Evolutionary conservation across 2,113 vertebrate species (phyloP).

Genomic region (Oostethus manadensis): DNA sequence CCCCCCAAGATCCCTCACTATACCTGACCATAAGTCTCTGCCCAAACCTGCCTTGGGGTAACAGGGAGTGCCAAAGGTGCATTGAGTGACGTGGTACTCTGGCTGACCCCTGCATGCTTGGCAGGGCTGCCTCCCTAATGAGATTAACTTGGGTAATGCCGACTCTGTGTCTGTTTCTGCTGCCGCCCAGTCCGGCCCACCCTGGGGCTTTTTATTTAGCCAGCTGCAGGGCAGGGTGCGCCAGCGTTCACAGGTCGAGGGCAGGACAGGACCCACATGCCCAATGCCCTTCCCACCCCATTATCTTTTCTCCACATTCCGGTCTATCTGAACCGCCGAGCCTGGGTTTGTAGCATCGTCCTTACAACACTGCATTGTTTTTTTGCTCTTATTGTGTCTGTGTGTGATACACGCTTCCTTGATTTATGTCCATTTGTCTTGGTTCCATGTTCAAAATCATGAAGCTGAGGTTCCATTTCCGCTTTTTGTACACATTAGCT

Average conservation of each 20-base stretch:
- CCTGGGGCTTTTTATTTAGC: slow-evolving; percentile 73
- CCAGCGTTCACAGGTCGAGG: slow-evolving; percentile 73
- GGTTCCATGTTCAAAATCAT: not conserved
- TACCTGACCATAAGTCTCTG: slow-evolving; percentile 32
- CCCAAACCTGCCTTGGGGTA: slow-evolving; percentile 55
- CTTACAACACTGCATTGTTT: slow-evolving; percentile 21
- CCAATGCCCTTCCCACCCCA: slow-evolving; percentile 35
- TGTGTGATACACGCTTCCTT: slow-evolving; percentile 6
- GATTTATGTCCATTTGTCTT: slow-evolving; percentile 1
- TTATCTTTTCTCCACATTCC: slow-evolving; percentile 5
- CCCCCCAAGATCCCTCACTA: slow-evolving; percentile 33
- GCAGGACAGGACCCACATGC: slow-evolving; percentile 66
- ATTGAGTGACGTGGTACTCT: slow-evolving; percentile 77
- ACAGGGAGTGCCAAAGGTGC: slow-evolving; percentile 70
- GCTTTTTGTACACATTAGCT: too few species aligned
- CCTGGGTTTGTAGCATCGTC: slow-evolving; percentile 15
- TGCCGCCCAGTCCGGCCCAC: slow-evolving; percentile 62
- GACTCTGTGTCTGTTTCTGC: slow-evolving; percentile 74
- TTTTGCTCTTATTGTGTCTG: slow-evolving; percentile 2
- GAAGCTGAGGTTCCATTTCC: not conserved
- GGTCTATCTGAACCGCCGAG: slow-evolving; percentile 37
- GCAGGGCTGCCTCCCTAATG: slow-evolving; percentile 74
- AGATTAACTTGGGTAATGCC: slow-evolving; percentile 78
- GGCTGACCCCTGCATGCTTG: slow-evolving; percentile 74
- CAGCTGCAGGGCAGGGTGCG: slow-evolving; percentile 65